Evolutionary conservation across 1,140 invertebrate genomes (phyloP).

Genomic region (Bombus confusus): DNA sequence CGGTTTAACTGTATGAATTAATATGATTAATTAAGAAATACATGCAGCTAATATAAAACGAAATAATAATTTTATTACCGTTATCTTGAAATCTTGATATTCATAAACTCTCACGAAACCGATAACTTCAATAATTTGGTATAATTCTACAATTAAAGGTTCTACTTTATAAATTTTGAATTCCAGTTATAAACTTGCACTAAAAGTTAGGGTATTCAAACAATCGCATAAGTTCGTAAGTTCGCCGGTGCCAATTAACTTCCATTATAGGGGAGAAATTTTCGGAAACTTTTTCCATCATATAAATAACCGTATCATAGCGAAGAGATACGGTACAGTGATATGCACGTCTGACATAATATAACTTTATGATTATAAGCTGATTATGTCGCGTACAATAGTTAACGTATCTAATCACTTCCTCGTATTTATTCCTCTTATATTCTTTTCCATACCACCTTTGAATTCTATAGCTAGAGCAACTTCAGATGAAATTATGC

Average conservation of each 20-base stretch:
- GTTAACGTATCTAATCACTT: neutral
- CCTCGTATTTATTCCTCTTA: neutral
- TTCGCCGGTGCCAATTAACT: slow-evolving; percentile 8
- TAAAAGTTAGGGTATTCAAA: neutral
- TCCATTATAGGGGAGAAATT: neutral
- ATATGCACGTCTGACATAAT: neutral
- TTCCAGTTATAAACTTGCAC: neutral
- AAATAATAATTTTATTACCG: neutral
- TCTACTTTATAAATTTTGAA: neutral
- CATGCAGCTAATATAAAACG: neutral
- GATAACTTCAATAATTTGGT: neutral
- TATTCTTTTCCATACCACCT: neutral
- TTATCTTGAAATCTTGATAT: neutral
- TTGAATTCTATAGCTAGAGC: neutral
- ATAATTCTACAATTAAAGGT: neutral
- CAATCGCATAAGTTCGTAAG: neutral
- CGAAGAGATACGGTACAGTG: neutral
- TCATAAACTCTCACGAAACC: neutral
- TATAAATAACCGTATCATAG: neutral
- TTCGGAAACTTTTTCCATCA: slow-evolving; percentile 7
- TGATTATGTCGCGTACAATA: neutral
- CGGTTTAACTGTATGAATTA: too few relatives aligned
- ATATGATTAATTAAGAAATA: too few relatives aligned
- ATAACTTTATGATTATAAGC: slow-evolving; percentile 2
- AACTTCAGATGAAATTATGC: neutral